These are phyloP conservation scores for Yponomeuta plumbellus DNA, from an alignment of 2,888 invertebrate species.

Conservation along the genomic window DNA sequence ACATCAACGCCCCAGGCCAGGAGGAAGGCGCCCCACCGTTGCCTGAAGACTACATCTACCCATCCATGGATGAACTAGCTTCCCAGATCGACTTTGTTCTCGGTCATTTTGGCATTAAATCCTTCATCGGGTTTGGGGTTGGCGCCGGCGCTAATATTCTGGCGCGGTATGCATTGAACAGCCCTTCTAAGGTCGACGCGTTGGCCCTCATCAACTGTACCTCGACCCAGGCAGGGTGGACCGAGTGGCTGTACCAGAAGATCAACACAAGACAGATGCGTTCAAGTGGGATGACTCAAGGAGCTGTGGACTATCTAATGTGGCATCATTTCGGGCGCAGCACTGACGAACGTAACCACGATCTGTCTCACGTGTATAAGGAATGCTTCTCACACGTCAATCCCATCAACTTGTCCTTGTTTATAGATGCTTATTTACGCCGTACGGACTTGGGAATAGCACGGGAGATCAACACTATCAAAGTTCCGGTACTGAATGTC, in stretches of 20 bases:
- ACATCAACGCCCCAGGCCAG: slow-evolving; percentile 98
- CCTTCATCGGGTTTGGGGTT: slow-evolving; percentile 97
- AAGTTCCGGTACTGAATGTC: slow-evolving; percentile 94
- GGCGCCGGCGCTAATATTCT: slow-evolving; percentile 98
- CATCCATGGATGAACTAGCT: slow-evolving; percentile 97
- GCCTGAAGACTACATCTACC: slow-evolving; percentile 92
- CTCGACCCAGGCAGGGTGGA: slow-evolving; percentile 97
- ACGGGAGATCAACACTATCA: slow-evolving; percentile 77
- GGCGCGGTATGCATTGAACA: slow-evolving; percentile 90
- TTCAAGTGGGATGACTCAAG: slow-evolving; percentile 94
- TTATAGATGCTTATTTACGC: slow-evolving; percentile 95
- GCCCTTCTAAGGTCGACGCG: slow-evolving; percentile 93
- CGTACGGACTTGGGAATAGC: slow-evolving; percentile 93
- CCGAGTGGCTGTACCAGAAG: slow-evolving; percentile 99
- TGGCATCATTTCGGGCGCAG: slow-evolving; percentile 99
- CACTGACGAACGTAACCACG: slow-evolving; percentile 94
- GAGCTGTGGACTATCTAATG: slow-evolving; percentile 96
- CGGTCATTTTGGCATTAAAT: slow-evolving; percentile 91
- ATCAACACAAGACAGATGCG: slow-evolving; percentile 92
- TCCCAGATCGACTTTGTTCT: slow-evolving; percentile 93
- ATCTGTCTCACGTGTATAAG: slow-evolving; percentile 94
- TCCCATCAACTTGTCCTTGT: slow-evolving; percentile 94
- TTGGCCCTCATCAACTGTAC: slow-evolving; percentile 95
- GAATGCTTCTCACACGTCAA: slow-evolving; percentile 96
- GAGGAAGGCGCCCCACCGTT: slow-evolving; percentile 96